Evolutionary conservation across 1,140 invertebrate species (phyloP).

Genomic region (Proales similis): DNA sequence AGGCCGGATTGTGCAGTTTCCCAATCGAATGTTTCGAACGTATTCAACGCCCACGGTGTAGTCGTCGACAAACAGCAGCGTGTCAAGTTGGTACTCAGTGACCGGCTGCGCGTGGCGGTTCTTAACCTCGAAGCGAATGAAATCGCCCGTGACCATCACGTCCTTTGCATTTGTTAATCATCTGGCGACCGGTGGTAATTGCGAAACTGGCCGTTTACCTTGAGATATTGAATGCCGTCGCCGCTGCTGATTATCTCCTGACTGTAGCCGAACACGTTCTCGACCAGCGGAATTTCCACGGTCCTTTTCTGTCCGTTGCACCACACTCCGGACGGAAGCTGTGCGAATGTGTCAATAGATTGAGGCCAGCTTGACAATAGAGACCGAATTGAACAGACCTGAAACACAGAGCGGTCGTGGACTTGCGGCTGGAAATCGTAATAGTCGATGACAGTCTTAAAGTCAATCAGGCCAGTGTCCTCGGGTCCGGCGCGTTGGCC

Average conservation of each 20-base stretch:
- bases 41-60: constrained; percentile 8
- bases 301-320: constrained; percentile 12
- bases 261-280: neutral
- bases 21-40: constrained; percentile 7
- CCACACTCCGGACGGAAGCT: constrained; percentile 22
- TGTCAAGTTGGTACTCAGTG: constrained; percentile 4
- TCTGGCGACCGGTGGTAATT: too few species aligned
- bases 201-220: too few species aligned
- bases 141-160: constrained; percentile 3
- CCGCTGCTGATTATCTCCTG: constrained; percentile 24
- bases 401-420: neutral
- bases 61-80: constrained; percentile 6
- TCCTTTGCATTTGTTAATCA: too few species aligned
- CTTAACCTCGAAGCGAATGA: constrained; percentile 15
- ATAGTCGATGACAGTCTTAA: constrained; percentile 4
- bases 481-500: neutral
- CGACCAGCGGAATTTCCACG: neutral
- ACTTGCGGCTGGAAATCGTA: constrained; percentile 16
- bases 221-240: constrained; percentile 36
- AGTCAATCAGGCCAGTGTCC: neutral
- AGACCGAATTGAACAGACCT: neutral
- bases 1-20: constrained; percentile 13
- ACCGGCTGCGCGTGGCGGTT: constrained; percentile 5
- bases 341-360: too few species aligned
- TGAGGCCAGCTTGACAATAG: neutral